Evolutionary conservation across 2,797 vertebrate genomes (phyloP).

Genomic region (Staurois parvus): DNA sequence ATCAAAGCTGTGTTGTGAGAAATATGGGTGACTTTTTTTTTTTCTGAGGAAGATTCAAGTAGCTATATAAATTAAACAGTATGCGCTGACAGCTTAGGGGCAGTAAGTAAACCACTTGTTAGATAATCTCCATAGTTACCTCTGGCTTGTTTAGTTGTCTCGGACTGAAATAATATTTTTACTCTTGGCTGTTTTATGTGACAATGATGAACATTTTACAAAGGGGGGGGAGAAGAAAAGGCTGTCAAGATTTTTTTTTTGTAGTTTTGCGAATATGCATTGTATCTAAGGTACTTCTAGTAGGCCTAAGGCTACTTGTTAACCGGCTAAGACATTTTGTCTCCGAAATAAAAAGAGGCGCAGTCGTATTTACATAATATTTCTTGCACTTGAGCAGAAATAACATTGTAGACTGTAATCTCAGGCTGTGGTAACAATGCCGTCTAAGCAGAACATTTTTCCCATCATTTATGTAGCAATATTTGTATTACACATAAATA

Average conservation of each 20-base stretch:
- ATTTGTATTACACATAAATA: slow-evolving; percentile 2
- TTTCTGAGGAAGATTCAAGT: slow-evolving; percentile 73
- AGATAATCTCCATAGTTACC: slow-evolving; percentile 95
- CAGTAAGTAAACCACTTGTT: slow-evolving; percentile 79
- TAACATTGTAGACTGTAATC: background rate
- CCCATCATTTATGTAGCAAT: background rate
- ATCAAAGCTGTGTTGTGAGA: slow-evolving; percentile 80
- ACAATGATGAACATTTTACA: slow-evolving; percentile 74
- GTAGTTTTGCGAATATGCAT: slow-evolving; percentile 2
- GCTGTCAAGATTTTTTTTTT: slow-evolving; percentile 8
- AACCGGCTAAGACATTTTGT: background rate
- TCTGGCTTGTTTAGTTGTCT: slow-evolving; percentile 83
- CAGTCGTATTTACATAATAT: background rate
- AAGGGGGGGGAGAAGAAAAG: slow-evolving; percentile 54
- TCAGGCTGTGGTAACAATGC: background rate
- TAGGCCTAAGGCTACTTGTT: background rate
- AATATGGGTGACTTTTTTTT: slow-evolving; percentile 80
- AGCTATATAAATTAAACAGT: slow-evolving; percentile 90
- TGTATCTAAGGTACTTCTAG: slow-evolving; percentile 1
- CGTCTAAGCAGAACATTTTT: background rate
- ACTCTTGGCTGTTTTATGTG: slow-evolving; percentile 69
- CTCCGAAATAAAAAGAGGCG: background rate
- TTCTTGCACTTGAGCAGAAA: background rate
- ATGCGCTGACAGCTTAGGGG: slow-evolving; percentile 82
- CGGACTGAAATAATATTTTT: slow-evolving; percentile 78